These are phyloP conservation scores for Amphiprion ocellaris DNA, from an alignment of 2,113 vertebrate genomes.

Conservation along the genomic window DNA sequence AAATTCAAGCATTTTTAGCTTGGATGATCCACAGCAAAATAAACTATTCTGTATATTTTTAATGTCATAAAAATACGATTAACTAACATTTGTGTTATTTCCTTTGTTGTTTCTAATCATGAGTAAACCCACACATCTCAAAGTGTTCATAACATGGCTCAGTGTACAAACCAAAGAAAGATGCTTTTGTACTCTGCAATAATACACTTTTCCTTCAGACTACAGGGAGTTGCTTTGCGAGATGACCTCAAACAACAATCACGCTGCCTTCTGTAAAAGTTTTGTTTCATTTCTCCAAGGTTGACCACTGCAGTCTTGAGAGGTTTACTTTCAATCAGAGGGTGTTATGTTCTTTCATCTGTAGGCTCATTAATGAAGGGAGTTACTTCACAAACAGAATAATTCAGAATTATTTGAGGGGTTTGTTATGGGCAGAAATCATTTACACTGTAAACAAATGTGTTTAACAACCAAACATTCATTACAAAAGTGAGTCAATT, in stretches of 20 bases:
- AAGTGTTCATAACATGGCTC: too few species aligned
- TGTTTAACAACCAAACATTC: not conserved
- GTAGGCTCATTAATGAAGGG: not conserved
- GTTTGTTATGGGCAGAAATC: not conserved
- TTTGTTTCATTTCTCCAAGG: slow-evolving; percentile 19
- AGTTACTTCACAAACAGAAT: not conserved
- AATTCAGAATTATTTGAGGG: not conserved
- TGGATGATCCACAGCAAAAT: not conserved
- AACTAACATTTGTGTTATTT: not conserved
- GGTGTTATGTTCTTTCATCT: slow-evolving; percentile 8
- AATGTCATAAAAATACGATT: not conserved
- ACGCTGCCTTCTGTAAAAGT: not conserved
- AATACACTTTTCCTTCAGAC: not conserved
- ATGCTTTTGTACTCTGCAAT: slow-evolving; percentile 7
- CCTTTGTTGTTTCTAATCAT: too few species aligned
- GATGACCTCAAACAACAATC: slow-evolving; percentile 5
- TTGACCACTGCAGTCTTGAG: not conserved
- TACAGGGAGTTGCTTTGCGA: not conserved
- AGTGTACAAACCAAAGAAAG: not conserved
- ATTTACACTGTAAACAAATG: not conserved
- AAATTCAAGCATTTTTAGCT: not conserved
- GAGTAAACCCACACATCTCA: too few species aligned
- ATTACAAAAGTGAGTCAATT: not conserved
- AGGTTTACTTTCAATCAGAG: not conserved
- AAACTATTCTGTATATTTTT: too few species aligned